These are phyloP conservation scores for Notoglanidium macrostoma DNA, from an alignment of 2,797 vertebrate genomes.

Conservation along the genomic window DNA sequence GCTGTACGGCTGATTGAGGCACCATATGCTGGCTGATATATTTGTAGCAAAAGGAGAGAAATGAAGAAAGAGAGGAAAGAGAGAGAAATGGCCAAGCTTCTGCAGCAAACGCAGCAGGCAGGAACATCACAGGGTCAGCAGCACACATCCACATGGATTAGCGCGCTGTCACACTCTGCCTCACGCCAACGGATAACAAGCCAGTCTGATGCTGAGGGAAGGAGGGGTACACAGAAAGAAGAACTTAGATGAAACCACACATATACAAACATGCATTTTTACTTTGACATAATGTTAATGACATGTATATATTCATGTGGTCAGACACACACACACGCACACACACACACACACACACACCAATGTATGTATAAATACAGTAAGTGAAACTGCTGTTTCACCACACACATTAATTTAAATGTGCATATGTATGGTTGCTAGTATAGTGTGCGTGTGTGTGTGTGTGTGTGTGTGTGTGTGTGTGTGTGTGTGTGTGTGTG, in stretches of 20 bases:
- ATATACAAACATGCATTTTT: conserved; percentile 31
- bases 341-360: conserved; percentile 5
- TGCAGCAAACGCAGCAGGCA: conserved; percentile 69
- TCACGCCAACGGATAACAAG: conserved; percentile 72
- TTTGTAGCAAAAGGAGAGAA: conserved; percentile 47
- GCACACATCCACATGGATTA: conserved; percentile 79
- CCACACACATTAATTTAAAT: conserved; percentile 8
- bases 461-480: background rate
- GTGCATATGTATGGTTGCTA: background rate
- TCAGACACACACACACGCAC: background rate
- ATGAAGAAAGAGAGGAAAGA: conserved; percentile 40
- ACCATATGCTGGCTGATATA: conserved; percentile 57
- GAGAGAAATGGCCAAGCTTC: conserved; percentile 58
- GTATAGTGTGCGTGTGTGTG: background rate
- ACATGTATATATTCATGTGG: background rate
- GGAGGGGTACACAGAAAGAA: conserved; percentile 39
- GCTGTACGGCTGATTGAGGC: conserved; percentile 54
- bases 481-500: conserved; percentile 9
- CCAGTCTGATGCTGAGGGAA: conserved; percentile 55
- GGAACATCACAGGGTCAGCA: conserved; percentile 75
- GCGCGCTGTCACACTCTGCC: conserved; percentile 73
- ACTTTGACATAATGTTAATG: conserved; percentile 14
- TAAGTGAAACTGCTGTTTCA: conserved; percentile 27
- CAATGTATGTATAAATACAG: background rate
- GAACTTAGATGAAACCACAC: conserved; percentile 41